Base-by-base conservation (phyloP, 2,888 invertebrate genomes). In the Amiota minor region DNA sequence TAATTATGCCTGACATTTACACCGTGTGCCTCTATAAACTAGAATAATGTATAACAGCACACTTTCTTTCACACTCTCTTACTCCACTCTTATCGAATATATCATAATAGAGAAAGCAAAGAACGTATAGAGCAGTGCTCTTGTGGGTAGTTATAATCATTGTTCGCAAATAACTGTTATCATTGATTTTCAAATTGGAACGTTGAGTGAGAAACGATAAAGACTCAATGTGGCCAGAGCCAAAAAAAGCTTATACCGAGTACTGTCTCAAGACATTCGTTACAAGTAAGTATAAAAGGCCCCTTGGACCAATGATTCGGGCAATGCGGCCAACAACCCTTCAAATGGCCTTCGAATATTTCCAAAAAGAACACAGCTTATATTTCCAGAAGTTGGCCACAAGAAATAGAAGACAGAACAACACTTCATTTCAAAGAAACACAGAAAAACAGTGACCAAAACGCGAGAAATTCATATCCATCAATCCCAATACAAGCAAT, bases 251-350 rank as follows among this genome's bases (percentile, higher is more conserved):
- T 49, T 12, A 49, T 49, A 49, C 49, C n/a, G n/a, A n/a, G n/a
- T n/a, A 49, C 49, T 49, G 12, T 12, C 49, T 49, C 9, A 49
- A 49, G 9, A 49, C 49, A 49, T 49, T 49, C 12, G 49, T 49
- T 12, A 49, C 49, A n/a, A n/a, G n/a, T n/a, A 9, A 12, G 49
- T 10, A 49, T 49, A 49, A 49, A 49, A 49, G 49, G 49, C 3
- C 62, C n/a, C 8, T 59, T 18, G 59, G 59, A 3, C 59, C 59
- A 18, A 59, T 18, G 9, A 20, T 59, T 18, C 16, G 59, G 18
- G 59, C 59, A 18, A 59, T 59, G 59, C n/a, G 59, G 20, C 59
- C 59, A 59, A 59, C 59, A 8, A 59, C 59, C 6, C 18, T 59
- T 8, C 35, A 64, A 18, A 12, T 16, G 20, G 67, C 67, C 6